Conservation (phyloP, 2,888 invertebrate genomes). For the Andrena praecox region DNA sequence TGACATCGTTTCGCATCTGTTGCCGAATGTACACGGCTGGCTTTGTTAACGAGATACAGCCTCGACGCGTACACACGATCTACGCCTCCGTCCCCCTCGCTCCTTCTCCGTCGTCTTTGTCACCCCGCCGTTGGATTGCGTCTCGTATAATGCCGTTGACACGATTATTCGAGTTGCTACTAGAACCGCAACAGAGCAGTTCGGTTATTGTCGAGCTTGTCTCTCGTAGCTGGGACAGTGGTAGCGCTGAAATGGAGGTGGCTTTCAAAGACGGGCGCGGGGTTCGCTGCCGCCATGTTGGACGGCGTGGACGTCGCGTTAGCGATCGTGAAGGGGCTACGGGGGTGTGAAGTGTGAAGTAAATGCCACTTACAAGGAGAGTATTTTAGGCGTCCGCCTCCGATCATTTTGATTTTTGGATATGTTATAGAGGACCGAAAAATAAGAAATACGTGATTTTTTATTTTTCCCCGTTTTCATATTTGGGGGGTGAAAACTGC, state of each 20-base stretch:
- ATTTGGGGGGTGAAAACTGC: too few species aligned
- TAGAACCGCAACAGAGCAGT: slow-evolving; percentile 66
- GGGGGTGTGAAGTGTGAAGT: slow-evolving; percentile 13
- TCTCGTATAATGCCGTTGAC: slow-evolving; percentile 61
- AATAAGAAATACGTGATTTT: too few species aligned
- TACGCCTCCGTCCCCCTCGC: neutral
- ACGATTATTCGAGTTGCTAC: slow-evolving; percentile 68
- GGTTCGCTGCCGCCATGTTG: slow-evolving; percentile 5
- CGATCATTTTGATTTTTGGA: too few species aligned
- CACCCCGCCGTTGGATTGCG: slow-evolving; percentile 48
- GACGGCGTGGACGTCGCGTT: slow-evolving; percentile 45
- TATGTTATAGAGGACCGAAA: too few species aligned
- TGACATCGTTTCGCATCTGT: slow-evolving; percentile 78
- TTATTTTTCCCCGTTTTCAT: too few species aligned
- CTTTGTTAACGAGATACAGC: slow-evolving; percentile 69
- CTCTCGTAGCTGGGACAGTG: slow-evolving; percentile 25
- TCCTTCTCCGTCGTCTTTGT: slow-evolving; percentile 4
- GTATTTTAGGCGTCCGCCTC: too few species aligned
- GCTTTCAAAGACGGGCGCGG: slow-evolving; percentile 24
- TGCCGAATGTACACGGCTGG: slow-evolving; percentile 70
- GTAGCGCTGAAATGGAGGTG: slow-evolving; percentile 25
- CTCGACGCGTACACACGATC: slow-evolving; percentile 13
- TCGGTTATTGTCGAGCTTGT: slow-evolving; percentile 63
- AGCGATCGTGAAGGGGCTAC: slow-evolving; percentile 42
- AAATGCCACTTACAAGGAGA: neutral